Evolutionary conservation across 2,113 vertebrate species (phyloP).

Genomic region (Chlorodrepanis virens): DNA sequence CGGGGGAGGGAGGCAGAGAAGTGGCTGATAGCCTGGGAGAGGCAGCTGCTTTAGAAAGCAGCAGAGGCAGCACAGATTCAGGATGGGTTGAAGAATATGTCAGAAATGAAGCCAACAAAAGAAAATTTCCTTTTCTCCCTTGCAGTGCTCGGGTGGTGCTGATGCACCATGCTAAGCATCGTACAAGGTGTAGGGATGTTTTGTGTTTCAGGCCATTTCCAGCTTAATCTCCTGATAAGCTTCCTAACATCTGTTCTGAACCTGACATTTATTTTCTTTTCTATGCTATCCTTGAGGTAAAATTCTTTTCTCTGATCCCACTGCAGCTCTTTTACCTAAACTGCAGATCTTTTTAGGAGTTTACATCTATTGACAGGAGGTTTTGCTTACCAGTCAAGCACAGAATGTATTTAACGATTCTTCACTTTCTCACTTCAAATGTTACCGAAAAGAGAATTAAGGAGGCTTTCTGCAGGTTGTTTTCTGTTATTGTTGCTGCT

Average conservation of each 20-base stretch:
- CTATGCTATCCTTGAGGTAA: background rate
- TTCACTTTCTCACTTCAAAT: background rate
- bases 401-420: background rate
- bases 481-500: background rate
- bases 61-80: background rate
- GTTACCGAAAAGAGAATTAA: background rate
- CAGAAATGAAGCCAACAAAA: background rate
- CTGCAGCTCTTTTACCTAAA: background rate
- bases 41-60: background rate
- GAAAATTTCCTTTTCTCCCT: background rate
- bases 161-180: background rate
- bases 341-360: background rate
- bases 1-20: background rate
- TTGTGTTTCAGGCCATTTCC: slow-evolving; percentile 40
- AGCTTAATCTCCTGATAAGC: slow-evolving; percentile 36
- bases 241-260: slow-evolving; percentile 28
- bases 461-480: background rate
- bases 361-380: background rate
- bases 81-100: background rate
- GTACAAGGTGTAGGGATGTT: background rate
- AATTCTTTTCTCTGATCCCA: background rate
- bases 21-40: background rate
- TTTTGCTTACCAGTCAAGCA: background rate
- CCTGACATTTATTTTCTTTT: slow-evolving; percentile 25
- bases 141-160: background rate